Evolutionary conservation across 2,888 invertebrate species (phyloP).

Genomic region (Pseudoips prasinana): DNA sequence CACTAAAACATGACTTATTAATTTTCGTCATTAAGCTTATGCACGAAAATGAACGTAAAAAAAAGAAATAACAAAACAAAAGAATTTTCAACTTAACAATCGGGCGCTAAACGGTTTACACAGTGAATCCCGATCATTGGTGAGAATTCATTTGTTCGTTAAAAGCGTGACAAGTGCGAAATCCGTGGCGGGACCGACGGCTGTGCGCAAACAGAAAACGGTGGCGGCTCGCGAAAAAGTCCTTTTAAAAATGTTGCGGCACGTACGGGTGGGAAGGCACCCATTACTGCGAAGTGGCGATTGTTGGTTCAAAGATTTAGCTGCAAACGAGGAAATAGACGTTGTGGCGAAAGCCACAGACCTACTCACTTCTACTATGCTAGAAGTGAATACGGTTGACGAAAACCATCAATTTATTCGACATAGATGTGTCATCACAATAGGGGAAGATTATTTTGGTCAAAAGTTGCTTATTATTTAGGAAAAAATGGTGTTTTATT

Average conservation of each 20-base stretch:
- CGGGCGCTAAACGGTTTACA: constrained; percentile 65
- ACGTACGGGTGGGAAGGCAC: constrained; percentile 74
- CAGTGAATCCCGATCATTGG: constrained; percentile 64
- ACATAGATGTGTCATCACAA: too few species aligned
- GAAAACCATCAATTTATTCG: too few species aligned
- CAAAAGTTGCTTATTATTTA: too few species aligned
- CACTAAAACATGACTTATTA: too few species aligned
- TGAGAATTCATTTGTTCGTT: constrained; percentile 70
- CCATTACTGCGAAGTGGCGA: constrained; percentile 78
- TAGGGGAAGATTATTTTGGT: too few species aligned
- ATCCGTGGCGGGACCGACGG: constrained; percentile 44
- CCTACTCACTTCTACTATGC: constrained; percentile 1
- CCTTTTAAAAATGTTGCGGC: constrained; percentile 81
- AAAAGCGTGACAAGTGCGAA: constrained; percentile 69
- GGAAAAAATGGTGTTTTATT: too few species aligned
- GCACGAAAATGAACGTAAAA: too few species aligned
- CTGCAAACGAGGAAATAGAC: constrained; percentile 52
- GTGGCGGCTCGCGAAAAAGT: constrained; percentile 76
- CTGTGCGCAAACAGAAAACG: constrained; percentile 61
- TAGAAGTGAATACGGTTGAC: constrained; percentile 2
- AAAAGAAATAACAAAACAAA: constrained; percentile 22
- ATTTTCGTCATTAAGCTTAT: too few species aligned
- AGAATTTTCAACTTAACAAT: constrained; percentile 42
- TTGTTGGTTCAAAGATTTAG: constrained; percentile 79
- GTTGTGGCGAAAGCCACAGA: background rate